Evolutionary conservation across 2,797 vertebrate species (phyloP).

Genomic region (Florisuga fusca): DNA sequence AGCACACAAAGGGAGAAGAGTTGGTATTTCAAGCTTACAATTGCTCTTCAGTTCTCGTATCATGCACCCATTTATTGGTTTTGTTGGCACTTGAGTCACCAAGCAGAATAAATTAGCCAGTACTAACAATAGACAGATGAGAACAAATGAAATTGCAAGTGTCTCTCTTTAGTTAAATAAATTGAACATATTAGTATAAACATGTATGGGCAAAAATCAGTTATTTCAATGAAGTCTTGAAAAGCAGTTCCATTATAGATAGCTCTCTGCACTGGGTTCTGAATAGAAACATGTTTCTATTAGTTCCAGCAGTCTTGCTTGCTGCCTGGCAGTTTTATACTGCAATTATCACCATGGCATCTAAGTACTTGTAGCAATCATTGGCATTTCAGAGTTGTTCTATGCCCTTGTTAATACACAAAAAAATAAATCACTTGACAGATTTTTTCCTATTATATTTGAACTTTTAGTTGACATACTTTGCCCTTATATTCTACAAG

Average conservation of each 20-base stretch:
- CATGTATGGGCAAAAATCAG: background rate
- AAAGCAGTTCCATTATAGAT: background rate
- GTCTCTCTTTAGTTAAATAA: background rate
- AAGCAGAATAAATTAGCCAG: background rate
- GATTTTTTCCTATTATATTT: background rate
- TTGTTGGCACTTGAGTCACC: background rate
- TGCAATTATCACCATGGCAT: constrained; percentile 23
- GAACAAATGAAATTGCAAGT: background rate
- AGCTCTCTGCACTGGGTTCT: background rate
- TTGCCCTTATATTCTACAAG: background rate
- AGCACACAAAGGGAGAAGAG: background rate
- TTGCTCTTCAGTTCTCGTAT: background rate
- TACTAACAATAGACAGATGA: background rate
- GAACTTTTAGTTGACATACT: background rate
- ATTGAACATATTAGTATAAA: background rate
- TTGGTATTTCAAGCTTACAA: background rate
- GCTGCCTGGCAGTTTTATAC: constrained; percentile 17
- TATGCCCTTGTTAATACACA: background rate
- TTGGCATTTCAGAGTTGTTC: background rate
- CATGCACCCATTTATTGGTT: background rate
- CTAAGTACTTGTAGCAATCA: constrained; percentile 31
- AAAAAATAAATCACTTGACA: background rate
- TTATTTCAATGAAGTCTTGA: background rate
- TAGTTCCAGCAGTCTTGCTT: constrained; percentile 21
- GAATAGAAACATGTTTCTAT: background rate